Evolutionary conservation across 2,888 invertebrate species (phyloP).

Genomic region (Melikaiella ostensackeni): DNA sequence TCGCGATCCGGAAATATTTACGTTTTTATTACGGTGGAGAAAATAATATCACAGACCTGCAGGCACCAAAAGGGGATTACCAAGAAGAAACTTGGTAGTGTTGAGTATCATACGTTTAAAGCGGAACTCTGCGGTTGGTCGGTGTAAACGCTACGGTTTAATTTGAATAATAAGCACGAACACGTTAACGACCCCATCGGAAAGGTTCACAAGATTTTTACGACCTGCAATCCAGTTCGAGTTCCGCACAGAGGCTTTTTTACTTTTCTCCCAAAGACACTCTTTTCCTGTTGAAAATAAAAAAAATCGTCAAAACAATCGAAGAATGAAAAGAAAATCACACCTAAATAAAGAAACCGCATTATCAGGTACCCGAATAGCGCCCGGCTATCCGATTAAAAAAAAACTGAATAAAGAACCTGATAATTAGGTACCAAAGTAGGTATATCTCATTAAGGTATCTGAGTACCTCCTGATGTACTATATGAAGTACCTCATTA

Average conservation of each 20-base stretch:
- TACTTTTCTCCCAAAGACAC: constrained; percentile 20
- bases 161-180: constrained; percentile 67
- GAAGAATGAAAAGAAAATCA: background rate
- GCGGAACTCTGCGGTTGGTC: constrained; percentile 51
- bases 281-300: background rate
- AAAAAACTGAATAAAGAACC: no score
- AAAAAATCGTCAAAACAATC: background rate
- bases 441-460: no score
- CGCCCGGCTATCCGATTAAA: no score
- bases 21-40: background rate
- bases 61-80: constrained; percentile 45
- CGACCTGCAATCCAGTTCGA: constrained; percentile 49
- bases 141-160: constrained; percentile 61
- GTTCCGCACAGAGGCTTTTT: constrained; percentile 24
- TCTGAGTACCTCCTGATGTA: no score
- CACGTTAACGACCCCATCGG: constrained; percentile 63
- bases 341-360: no score
- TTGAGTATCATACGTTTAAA: constrained; percentile 50
- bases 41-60: constrained; percentile 19
- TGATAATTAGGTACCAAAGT: no score
- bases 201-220: constrained; percentile 57
- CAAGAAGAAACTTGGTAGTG: constrained; percentile 44
- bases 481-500: no score
- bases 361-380: no score
- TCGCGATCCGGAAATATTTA: constrained; percentile 16